Base-by-base conservation (phyloP, 1,140 invertebrate genomes). In the Hyphantria cunea region DNA sequence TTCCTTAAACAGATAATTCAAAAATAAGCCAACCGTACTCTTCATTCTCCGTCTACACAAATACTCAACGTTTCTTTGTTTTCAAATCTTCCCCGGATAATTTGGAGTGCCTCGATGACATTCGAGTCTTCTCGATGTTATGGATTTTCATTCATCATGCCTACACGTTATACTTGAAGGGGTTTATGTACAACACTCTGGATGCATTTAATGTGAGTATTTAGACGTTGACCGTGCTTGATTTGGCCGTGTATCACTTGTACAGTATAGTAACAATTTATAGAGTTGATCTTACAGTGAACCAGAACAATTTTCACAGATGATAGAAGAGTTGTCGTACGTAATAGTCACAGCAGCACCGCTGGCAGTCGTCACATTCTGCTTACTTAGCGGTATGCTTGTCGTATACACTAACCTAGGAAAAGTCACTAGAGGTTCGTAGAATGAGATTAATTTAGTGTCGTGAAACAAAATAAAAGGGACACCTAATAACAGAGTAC, bases 101-200 rank as follows among this genome's bases (percentile, higher is more conserved):
- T 0, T 12, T 93, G 6, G 79, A 84, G 17, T 92, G 90, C 44
- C 48, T 94, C 4, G 92, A 92, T 52, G 93, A 93, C 0, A 76
- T 94, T 37, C 82, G 93, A 45, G 91, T 92, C 17, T 76, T 95
- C 12, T 92, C 92, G 49, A 93, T 94, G 91, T 76, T 92, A 11
- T 95, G 94, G 94, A 92, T 95, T 17, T 87, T 95, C 6, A 78
- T 94, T 3, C 93, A 93, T 0, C 94, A 95, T 52, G 82, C 84
- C 11, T 91, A 80, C 52, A 39, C 58, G 63, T 55, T 70, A 53
- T 68, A 63, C 0, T 12, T 90, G 58, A 66, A 80, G 9, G 76
- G 71, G 49, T 77, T 75, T 49, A 66, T 85, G 7, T 68, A 87
- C 54, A 88, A 90, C n/a, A n/a, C n/a, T 14, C 50, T 77, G 34